These are phyloP conservation scores for Dione vanillae DNA, from an alignment of 2,888 invertebrate genomes.

Conservation along the genomic window DNA sequence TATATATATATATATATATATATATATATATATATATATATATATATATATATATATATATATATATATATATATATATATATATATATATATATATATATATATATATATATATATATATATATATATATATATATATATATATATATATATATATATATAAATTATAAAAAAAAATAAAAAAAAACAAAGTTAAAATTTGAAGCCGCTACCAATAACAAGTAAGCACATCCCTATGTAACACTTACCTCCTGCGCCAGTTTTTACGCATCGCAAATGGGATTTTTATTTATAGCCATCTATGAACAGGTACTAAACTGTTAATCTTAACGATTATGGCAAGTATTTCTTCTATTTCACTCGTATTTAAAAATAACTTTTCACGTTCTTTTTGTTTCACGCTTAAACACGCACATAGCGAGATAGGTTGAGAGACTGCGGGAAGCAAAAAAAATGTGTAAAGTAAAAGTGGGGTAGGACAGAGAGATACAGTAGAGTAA, in stretches of 20 bases:
- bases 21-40: not conserved
- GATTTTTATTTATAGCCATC: slow-evolving; percentile 24
- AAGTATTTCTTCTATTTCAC: not conserved
- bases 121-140: no score
- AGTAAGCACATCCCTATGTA: slow-evolving; percentile 51
- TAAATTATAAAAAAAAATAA: no score
- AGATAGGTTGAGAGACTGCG: not conserved
- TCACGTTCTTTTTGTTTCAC: not conserved
- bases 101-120: no score
- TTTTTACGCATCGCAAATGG: slow-evolving; percentile 50
- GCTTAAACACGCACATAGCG: not conserved
- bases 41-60: not conserved
- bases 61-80: not conserved
- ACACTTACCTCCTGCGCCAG: slow-evolving; percentile 56
- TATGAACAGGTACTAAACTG: slow-evolving; percentile 23
- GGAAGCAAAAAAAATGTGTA: no score
- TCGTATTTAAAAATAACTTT: not conserved
- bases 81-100: not conserved
- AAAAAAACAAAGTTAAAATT: no score
- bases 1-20: not conserved
- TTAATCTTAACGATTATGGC: slow-evolving; percentile 14
- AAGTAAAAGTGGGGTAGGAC: no score
- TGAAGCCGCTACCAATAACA: not conserved
- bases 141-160: no score
- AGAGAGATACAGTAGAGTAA: no score